Base-by-base conservation (phyloP, 1,140 invertebrate species). In the Megalopta genalis region DNA sequence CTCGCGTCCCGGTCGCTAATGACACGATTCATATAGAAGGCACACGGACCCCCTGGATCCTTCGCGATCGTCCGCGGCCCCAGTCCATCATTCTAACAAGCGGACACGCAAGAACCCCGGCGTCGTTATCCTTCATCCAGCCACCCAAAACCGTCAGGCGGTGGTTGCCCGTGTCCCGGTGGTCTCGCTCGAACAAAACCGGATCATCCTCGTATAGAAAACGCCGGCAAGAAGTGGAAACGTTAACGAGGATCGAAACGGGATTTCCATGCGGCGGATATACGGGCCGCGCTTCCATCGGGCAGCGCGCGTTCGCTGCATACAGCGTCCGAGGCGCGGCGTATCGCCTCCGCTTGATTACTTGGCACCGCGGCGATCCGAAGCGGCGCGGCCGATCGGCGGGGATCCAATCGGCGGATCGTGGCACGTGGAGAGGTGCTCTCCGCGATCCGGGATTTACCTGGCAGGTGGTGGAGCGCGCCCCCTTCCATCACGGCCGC, bases 321-420 rank as follows among this genome's bases (percentile, higher is more conserved):
- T 42, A 42, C 21, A 37, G 32, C 66, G 25, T 25, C 74, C 32
- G 1, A 32, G 32, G 32, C 32, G 72, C 54, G n/a, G 52, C 46
- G 46, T 72, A 79, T 79, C 77, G 77, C 69, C 46, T 62, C 37
- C 52, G 59, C 46, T 73, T 81, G 78, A 83, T 73, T 80, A 80
- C 59, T 65, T 65, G 77, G 77, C 74, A 77, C 80, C 63, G 21
- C 18, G 54, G 8, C 7, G 67, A 81, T 67, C 65, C 69, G 67
- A 52, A 68, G 12, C 21, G n/a, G n/a, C 14, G 37, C 65, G 57
- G 77, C 74, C 32, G 32, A 83, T 81, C 81, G 84, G 81, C 78
- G 84, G 82, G 84, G 84, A 85, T 77, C 82, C 84, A 85, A 85
- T 85, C 79, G 80, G 82, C 68, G 79, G 67, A 84, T 84, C 67